Conservation (phyloP, 2,797 vertebrate genomes). For the Platalea minor region DNA sequence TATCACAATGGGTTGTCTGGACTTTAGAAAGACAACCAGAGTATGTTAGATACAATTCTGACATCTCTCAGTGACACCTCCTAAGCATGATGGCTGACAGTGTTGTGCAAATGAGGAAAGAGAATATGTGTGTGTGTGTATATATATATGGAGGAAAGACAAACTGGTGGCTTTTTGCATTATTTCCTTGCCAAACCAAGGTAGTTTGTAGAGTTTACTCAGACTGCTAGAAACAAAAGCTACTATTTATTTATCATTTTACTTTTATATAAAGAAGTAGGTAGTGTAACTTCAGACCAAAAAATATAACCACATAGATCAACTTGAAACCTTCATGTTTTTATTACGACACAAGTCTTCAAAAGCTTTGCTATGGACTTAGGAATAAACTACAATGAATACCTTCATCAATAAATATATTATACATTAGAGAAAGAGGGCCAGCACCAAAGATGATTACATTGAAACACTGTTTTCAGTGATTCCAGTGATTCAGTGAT, state of each 20-base stretch:
- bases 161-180: not conserved
- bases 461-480: not conserved
- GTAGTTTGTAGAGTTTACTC: not conserved
- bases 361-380: not conserved
- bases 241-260: not conserved
- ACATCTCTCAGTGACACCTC: not conserved
- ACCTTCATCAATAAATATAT: not conserved
- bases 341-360: not conserved
- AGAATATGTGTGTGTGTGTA: not conserved
- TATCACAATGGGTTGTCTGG: not conserved
- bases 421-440: not conserved
- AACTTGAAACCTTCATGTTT: not conserved
- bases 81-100: fast-evolving
- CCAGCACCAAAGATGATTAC: not conserved
- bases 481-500: not conserved
- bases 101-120: not conserved
- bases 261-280: not conserved
- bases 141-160: not conserved
- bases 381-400: not conserved
- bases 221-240: not conserved
- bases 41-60: not conserved
- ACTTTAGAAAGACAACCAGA: not conserved
- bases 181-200: not conserved
- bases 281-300: not conserved
- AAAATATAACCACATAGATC: not conserved